Base-by-base conservation (phyloP, 2,888 invertebrate species). In the Apamea crenata region DNA sequence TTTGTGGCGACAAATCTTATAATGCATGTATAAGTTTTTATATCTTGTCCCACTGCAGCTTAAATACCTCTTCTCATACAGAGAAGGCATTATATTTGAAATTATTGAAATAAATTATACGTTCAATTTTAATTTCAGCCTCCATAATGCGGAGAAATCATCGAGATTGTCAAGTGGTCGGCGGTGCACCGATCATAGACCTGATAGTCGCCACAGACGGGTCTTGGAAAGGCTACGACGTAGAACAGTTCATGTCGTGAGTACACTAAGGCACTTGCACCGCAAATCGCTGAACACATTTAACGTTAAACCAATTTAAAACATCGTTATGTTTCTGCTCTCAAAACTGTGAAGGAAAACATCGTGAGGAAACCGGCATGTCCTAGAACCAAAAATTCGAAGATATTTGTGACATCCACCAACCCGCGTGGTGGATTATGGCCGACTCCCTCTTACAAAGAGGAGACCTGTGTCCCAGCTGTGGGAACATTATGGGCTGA, bases 161-260 rank as follows among this genome's bases (percentile, higher is more conserved):
- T 65, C 91, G 88, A 44, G 91, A 92, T 8, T 97, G 97, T 87
- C 89, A 92, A 68, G 89, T 92, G 68, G 91, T 92, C 29, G 88
- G 89, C 75, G 93, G 91, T 79, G 93, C 95, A 63, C 96, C 97
- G 5, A 94, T 95, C 12, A 92, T 97, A 86, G 97, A 98, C 89
- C 91, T 97, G 66, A 95, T 97, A 65, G 93, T 97, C 21, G 97
- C 97, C 36, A 97, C 97, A 1, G 98, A 98, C 90, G 97, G 97
- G 44, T 96, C 97, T 29, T 97, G 97, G 97, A 96, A 95, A 80
- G 95, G 95, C 70, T 97, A 97, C 88, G 96, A 97, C 79, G 96
- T 97, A 18, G 95, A 97, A 88, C 97, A 97, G 92, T 96, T 97
- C 87, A 94, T 97, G 88, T 97, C 97, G 97, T 95, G 85, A 96